phyloP scores from a whole-genome alignment of 2,888 invertebrate genomes.

The Drosophila borborema region DNA sequence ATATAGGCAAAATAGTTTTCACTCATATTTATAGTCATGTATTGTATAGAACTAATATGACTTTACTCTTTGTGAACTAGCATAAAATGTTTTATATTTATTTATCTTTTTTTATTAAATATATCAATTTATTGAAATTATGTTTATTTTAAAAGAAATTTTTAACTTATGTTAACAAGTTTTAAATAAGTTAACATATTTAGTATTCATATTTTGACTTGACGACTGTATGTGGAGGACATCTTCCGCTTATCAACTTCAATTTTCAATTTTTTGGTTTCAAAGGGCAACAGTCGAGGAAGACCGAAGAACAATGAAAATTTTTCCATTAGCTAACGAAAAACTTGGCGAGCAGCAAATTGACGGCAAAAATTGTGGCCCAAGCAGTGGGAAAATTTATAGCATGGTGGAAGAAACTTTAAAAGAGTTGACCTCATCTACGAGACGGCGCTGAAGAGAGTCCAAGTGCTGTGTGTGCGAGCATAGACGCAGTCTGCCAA shows the following conservation, averaged over 20 bases:
- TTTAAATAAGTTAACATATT: no score
- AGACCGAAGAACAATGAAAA: slow-evolving; percentile 31
- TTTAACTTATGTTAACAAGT: no score
- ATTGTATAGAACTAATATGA: no score
- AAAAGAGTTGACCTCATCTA: slow-evolving; percentile 39
- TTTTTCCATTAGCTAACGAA: slow-evolving; percentile 22
- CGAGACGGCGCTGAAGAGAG: slow-evolving; percentile 5
- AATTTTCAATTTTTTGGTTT: slow-evolving; percentile 6
- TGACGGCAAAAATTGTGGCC: slow-evolving; percentile 45
- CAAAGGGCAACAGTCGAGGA: slow-evolving; percentile 14
- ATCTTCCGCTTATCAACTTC: background rate
- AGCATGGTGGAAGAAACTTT: slow-evolving; percentile 43
- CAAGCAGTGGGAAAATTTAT: slow-evolving; percentile 59
- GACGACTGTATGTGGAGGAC: background rate
- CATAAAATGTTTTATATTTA: no score
- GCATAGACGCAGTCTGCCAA: slow-evolving; percentile 57
- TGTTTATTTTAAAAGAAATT: no score
- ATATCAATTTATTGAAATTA: no score
- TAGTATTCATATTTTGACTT: background rate
- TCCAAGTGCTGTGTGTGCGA: slow-evolving; percentile 24
- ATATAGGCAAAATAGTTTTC: no score
- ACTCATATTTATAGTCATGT: no score
- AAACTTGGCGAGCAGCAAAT: slow-evolving; percentile 41
- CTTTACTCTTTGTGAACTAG: no score
- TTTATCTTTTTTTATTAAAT: no score